Evolutionary conservation across 2,797 vertebrate genomes (phyloP).

Genomic region (Xiphorhynchus erythropygius): DNA sequence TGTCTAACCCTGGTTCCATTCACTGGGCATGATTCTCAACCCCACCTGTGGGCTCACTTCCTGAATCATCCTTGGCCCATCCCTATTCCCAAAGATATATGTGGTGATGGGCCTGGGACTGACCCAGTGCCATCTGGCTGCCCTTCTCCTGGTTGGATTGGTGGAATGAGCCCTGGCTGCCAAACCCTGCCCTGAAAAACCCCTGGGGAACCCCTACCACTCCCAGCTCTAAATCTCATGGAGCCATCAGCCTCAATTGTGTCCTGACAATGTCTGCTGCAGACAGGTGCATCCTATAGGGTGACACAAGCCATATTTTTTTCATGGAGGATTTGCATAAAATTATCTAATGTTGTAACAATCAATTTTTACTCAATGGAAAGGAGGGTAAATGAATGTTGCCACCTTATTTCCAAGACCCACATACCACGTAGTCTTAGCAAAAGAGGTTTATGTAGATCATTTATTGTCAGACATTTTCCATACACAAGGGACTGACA

Average conservation of each 20-base stretch:
- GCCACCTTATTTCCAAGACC: neutral
- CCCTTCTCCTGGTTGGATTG: rapidly evolving
- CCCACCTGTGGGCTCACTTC: rapidly evolving
- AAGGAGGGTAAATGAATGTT: neutral
- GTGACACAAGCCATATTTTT: neutral
- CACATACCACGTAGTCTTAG: rapidly evolving
- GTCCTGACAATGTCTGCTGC: neutral
- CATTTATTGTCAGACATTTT: neutral
- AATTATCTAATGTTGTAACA: neutral
- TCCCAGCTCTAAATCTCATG: rapidly evolving
- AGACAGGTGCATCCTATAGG: neutral
- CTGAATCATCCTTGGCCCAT: neutral
- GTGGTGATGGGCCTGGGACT: rapidly evolving
- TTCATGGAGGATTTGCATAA: neutral
- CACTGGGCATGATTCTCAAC: rapidly evolving
- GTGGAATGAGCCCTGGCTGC: neutral
- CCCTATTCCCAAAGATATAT: neutral
- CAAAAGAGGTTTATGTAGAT: neutral
- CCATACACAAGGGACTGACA: neutral
- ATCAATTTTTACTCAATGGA: neutral
- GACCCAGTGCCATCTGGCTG: rapidly evolving
- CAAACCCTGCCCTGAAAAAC: neutral
- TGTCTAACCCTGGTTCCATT: neutral
- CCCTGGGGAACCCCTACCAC: rapidly evolving
- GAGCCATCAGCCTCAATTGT: neutral